These are phyloP conservation scores for Chunga burmeisteri DNA, from an alignment of 2,113 vertebrate species.

Conservation along the genomic window DNA sequence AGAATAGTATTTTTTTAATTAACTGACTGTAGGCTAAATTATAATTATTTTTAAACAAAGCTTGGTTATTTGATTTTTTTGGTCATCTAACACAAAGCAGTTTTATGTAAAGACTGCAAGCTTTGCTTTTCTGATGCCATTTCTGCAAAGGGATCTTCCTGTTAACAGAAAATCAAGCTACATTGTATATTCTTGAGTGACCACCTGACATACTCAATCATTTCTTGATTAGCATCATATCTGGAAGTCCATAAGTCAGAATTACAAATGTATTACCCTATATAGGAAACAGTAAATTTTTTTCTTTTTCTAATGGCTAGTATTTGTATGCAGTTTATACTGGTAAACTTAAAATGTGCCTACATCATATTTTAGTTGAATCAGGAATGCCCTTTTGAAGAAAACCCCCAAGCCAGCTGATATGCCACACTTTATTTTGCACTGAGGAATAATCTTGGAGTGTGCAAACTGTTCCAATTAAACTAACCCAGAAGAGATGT, in stretches of 20 bases:
- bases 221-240: not conserved
- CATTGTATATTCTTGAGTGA: not conserved
- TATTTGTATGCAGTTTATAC: not conserved
- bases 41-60: not conserved
- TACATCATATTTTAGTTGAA: not conserved
- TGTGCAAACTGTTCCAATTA: not conserved
- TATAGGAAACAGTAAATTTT: rapidly evolving
- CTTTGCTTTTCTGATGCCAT: not conserved
- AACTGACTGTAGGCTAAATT: not conserved
- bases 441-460: not conserved
- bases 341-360: not conserved
- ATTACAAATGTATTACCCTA: not conserved
- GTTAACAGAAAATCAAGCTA: not conserved
- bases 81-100: not conserved
- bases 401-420: not conserved
- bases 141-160: not conserved
- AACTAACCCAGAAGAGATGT: not conserved
- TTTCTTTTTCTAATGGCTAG: not conserved
- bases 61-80: not conserved
- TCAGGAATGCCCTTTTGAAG: not conserved
- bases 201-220: too few species aligned
- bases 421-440: not conserved
- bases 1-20: not conserved
- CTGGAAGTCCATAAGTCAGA: not conserved
- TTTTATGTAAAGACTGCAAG: not conserved